Evolutionary conservation across 2,888 invertebrate species (phyloP), one percentile per base, ranked within the genome.

Genomic region (Apamea anceps): DNA sequence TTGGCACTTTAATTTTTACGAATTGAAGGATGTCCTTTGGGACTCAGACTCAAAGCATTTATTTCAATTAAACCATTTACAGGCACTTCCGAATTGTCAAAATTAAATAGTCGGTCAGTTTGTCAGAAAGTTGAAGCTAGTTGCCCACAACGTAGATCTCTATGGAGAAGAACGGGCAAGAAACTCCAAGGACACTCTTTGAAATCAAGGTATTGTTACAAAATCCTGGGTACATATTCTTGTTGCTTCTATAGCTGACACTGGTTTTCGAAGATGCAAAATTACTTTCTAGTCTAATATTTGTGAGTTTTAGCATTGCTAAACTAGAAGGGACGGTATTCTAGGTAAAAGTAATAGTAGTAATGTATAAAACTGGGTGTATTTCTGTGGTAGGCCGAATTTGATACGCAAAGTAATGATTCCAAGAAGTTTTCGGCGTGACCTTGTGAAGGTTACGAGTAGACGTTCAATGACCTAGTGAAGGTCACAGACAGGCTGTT

Each of bases 401-500:
- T 32, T 54, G 25, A 54, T 54, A 3, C 25, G 3, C 71, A 32
- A 60, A 72, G 32, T 51, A 51, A 21, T 2, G 21, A 21, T 5
- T 10, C 10, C n/a, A 57, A 37, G n/a, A 37, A 57, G n/a, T n/a
- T 6, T 25, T 32, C 25, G 2, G 15, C 18, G 18, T 63, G 18
- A 63, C 28, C 28, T 63, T 32, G 28, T 63, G 28, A 63, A 63
- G 62, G 28, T 28, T 28, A 28, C 62, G 28, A 28, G 28, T 15
- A 18, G 18, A 63, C 28, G 62, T 28, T 63, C 62, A 63, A 63
- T 63, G 18, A 63, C 62, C 62, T 63, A 63, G 18, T 63, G 62
- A 63, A 63, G 77, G 82, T 68, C 60, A 28, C 2, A n/a, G 37
- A 0, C 15, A 42, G 57, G 48, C 12, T 60, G 4, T 75, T 32